Percentiles rank a stretch among this genome's conserved stretches.
Conservation (phyloP, 1,140 invertebrate genomes). For the Drosophila nasuta region DNA sequence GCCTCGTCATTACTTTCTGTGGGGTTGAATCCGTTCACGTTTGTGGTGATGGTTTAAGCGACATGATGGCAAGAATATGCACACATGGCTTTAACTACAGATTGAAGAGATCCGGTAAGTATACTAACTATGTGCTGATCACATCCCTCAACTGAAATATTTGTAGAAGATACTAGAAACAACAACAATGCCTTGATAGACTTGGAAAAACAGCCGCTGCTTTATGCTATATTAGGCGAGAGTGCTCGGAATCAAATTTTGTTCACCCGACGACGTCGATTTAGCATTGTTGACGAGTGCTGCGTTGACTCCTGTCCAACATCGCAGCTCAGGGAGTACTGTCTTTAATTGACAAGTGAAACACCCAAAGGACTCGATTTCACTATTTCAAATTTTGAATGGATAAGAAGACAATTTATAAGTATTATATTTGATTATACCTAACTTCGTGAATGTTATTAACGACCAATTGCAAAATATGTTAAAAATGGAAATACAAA, state of each 20-base stretch:
- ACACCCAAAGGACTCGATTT: no score
- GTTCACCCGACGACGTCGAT: constrained; percentile 20
- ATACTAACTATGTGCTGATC: no score
- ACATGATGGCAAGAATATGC: constrained; percentile 39
- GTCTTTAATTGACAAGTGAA: background rate
- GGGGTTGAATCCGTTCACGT: constrained; percentile 32
- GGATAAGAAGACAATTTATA: no score
- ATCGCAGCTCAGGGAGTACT: constrained; percentile 8
- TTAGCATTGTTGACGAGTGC: constrained; percentile 30
- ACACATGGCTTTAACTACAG: constrained; percentile 52
- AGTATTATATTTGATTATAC: no score
- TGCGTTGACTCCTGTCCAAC: constrained; percentile 4
- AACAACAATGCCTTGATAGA: background rate
- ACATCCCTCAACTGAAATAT: background rate
- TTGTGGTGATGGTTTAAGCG: constrained; percentile 52
- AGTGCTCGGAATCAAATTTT: constrained; percentile 18
- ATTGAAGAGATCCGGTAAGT: constrained; percentile 40
- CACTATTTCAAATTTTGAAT: no score
- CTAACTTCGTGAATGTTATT: no score
- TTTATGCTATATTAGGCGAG: constrained; percentile 17
- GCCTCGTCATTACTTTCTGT: constrained; percentile 34
- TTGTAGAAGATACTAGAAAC: constrained; percentile 4
- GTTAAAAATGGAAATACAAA: no score
- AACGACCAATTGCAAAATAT: no score
- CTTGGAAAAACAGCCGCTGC: constrained; percentile 3